Conservation (phyloP, 2,113 vertebrate genomes). For the Caranx ignobilis region DNA sequence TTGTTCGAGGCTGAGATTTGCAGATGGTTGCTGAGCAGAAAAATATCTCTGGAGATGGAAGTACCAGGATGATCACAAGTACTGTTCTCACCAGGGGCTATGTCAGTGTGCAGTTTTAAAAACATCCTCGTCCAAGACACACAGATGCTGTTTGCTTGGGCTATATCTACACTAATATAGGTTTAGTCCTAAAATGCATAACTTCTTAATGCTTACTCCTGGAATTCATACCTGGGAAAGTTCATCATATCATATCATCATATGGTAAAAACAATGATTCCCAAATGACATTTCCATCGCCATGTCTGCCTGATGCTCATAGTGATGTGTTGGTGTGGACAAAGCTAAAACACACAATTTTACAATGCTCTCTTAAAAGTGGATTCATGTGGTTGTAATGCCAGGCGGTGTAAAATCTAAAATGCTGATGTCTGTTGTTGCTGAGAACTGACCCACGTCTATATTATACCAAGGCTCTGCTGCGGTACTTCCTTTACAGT, state of each 20-base stretch:
- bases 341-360: too few species aligned
- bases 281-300: too few species aligned
- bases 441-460: slow-evolving; percentile 20
- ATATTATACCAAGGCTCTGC: not conserved
- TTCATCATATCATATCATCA: too few species aligned
- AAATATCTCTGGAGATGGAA: slow-evolving; percentile 2
- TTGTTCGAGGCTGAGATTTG: slow-evolving; percentile 18
- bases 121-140: not conserved
- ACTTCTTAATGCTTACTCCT: too few species aligned
- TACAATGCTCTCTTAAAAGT: too few species aligned
- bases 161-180: too few species aligned
- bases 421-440: not conserved
- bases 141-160: not conserved
- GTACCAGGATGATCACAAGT: not conserved
- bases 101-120: not conserved
- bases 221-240: too few species aligned
- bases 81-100: not conserved
- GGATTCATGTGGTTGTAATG: too few species aligned
- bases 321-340: too few species aligned
- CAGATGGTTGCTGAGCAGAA: slow-evolving; percentile 9
- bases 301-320: too few species aligned
- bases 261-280: too few species aligned
- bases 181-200: too few species aligned
- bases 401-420: not conserved
- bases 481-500: not conserved